phyloP scores from a whole-genome alignment of 2,797 vertebrate genomes.

The Scyliorhinus canicula region DNA sequence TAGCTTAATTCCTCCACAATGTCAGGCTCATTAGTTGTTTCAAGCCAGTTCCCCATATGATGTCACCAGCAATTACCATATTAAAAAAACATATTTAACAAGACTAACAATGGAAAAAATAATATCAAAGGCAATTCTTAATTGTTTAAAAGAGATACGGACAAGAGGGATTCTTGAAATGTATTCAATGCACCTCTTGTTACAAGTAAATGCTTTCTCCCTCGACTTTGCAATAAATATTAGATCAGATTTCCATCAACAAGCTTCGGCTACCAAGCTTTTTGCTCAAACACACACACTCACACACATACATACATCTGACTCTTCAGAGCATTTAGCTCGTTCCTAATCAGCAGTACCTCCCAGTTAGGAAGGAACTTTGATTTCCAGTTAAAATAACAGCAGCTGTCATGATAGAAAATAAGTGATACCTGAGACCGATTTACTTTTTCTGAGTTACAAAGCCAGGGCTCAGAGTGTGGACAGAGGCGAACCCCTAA shows the following conservation, averaged over 20 bases:
- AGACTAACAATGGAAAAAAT: background rate
- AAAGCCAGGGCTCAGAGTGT: too few relatives aligned
- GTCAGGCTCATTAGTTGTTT: slow-evolving; percentile 12
- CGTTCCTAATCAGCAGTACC: background rate
- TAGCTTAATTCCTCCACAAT: slow-evolving; percentile 14
- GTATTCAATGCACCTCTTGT: background rate
- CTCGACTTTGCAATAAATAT: background rate
- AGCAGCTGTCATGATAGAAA: background rate
- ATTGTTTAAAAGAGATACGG: background rate
- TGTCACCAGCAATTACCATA: background rate
- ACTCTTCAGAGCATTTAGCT: background rate
- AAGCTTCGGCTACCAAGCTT: background rate
- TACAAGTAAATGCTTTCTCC: background rate
- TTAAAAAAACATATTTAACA: background rate
- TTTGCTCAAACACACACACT: background rate
- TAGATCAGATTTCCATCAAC: slow-evolving; percentile 24
- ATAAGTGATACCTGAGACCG: background rate
- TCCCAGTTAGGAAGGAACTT: background rate
- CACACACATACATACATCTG: background rate
- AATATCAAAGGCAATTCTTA: background rate
- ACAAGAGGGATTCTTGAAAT: background rate
- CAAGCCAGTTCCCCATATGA: background rate
- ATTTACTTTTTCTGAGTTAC: too few relatives aligned
- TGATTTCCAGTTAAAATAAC: background rate
- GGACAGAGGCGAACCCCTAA: too few relatives aligned